Percentiles rank a stretch among this genome's conserved stretches.
These are phyloP conservation scores for Drosophila diplacantha DNA, from an alignment of 2,888 invertebrate species.

Conservation along the genomic window DNA sequence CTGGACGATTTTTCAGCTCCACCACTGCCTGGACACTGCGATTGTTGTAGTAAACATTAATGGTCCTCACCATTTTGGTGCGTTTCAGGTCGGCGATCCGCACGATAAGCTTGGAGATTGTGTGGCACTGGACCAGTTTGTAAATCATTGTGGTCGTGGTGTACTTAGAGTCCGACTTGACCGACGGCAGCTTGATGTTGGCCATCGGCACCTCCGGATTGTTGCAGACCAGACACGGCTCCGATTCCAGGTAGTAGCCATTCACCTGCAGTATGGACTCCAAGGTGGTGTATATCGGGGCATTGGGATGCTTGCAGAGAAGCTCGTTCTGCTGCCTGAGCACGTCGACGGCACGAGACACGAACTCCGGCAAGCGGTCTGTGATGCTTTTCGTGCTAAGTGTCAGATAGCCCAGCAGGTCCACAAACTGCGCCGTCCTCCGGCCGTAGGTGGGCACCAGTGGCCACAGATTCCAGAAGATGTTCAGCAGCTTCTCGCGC, in stretches of 20 bases:
- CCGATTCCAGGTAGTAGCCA: constrained; percentile 97
- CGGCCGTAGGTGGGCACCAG: constrained; percentile 92
- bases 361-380: constrained; percentile 85
- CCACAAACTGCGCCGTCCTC: constrained; percentile 97
- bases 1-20: constrained; percentile 96
- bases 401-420: constrained; percentile 95
- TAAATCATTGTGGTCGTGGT: constrained; percentile 99
- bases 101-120: constrained; percentile 94
- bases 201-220: constrained; percentile 96
- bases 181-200: constrained; percentile 93
- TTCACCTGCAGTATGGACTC: constrained; percentile 97
- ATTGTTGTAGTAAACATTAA: constrained; percentile 98
- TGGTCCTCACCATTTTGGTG: constrained; percentile 97
- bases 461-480: constrained; percentile 95
- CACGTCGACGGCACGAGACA: constrained; percentile 91
- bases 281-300: constrained; percentile 92
- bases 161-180: constrained; percentile 97
- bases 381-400: constrained; percentile 87
- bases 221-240: constrained; percentile 98
- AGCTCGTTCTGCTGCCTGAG: constrained; percentile 93
- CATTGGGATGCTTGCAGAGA: constrained; percentile 94
- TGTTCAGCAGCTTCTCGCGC: constrained; percentile 87
- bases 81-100: constrained; percentile 96
- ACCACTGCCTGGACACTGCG: constrained; percentile 97
- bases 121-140: constrained; percentile 95